phyloP scores from a whole-genome alignment of 2,797 vertebrate genomes.

The Antrozous pallidus region DNA sequence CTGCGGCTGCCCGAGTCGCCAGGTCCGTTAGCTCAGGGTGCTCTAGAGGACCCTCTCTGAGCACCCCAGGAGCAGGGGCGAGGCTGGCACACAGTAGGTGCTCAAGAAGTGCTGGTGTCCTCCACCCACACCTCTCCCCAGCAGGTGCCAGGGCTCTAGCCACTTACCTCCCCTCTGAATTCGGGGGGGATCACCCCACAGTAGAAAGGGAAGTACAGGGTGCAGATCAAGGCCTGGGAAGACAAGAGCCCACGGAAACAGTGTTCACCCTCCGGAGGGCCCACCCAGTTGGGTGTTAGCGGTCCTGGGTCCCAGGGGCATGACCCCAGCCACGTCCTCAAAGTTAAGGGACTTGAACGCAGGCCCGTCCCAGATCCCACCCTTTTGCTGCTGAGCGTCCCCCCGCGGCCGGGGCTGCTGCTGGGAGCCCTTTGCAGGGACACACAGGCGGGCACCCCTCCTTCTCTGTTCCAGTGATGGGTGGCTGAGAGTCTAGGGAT shows the following conservation, averaged over 20 bases:
- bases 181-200: conserved; percentile 92
- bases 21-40: neutral
- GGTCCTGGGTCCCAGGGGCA: accelerated
- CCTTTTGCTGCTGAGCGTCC: neutral
- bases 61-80: accelerated
- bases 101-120: neutral
- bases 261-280: neutral
- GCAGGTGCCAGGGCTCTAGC: accelerated
- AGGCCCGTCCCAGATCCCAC: accelerated
- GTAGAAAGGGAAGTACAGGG: conserved; percentile 92
- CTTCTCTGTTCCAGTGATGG: too few relatives aligned
- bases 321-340: accelerated
- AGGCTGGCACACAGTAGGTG: neutral
- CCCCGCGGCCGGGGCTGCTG: neutral
- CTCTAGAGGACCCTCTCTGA: neutral
- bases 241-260: neutral
- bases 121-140: neutral
- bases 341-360: neutral
- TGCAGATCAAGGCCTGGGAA: conserved; percentile 91
- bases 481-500: neutral
- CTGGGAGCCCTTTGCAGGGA: too few relatives aligned
- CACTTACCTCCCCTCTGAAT: conserved; percentile 92
- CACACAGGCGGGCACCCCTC: neutral
- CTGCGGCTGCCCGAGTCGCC: neutral
- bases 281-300: accelerated